These are phyloP conservation scores for Anguilla marmorata DNA, from an alignment of 2,797 vertebrate species.

Conservation along the genomic window DNA sequence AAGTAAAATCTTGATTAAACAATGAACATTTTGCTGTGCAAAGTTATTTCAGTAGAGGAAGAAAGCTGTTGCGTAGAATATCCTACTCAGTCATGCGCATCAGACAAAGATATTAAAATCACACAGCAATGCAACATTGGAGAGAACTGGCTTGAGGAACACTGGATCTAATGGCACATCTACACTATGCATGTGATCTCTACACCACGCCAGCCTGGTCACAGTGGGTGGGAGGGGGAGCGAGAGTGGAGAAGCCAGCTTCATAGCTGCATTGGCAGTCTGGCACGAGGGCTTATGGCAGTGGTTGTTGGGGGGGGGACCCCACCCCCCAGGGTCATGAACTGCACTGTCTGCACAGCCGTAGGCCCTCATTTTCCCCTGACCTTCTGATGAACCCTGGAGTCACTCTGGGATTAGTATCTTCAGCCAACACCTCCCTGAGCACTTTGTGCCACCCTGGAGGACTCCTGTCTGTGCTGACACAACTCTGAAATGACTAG, in stretches of 20 bases:
- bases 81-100: background rate
- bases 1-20: background rate
- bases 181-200: background rate
- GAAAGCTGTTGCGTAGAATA: background rate
- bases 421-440: background rate
- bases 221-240: background rate
- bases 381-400: conserved; percentile 24
- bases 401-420: conserved; percentile 11
- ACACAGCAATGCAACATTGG: background rate
- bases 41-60: background rate
- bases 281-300: background rate
- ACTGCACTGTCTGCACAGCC: background rate
- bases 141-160: background rate
- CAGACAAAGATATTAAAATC: background rate
- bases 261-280: background rate
- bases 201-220: background rate
- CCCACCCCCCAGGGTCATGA: background rate
- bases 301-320: background rate
- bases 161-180: background rate
- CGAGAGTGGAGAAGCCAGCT: background rate
- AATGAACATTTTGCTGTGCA: background rate
- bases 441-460: background rate
- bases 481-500: background rate
- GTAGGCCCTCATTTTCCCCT: background rate
- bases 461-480: conserved; percentile 1